Evolutionary conservation across 2,888 invertebrate genomes (phyloP).

Genomic region (Ommatoiulus sabulosus): DNA sequence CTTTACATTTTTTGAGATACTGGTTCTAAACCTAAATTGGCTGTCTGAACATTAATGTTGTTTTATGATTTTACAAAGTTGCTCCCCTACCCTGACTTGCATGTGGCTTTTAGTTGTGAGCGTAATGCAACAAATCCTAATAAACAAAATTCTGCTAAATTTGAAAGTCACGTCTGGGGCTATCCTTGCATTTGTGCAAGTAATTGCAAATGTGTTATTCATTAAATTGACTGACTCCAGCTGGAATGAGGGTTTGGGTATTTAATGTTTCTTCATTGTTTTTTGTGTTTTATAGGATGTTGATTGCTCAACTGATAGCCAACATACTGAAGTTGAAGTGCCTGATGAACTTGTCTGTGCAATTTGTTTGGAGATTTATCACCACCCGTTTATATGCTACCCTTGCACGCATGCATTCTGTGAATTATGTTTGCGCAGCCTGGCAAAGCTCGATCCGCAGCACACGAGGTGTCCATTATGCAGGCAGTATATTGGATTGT

Average conservation of each 20-base stretch:
- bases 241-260: neutral
- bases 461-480: constrained; percentile 61
- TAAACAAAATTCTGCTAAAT: too few relatives aligned
- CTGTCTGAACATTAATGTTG: too few relatives aligned
- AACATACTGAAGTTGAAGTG: constrained; percentile 19
- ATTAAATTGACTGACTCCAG: neutral
- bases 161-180: too few relatives aligned
- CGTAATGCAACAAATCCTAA: too few relatives aligned
- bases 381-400: constrained; percentile 59
- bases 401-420: constrained; percentile 61
- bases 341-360: constrained; percentile 60
- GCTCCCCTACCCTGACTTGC: too few relatives aligned
- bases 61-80: too few relatives aligned
- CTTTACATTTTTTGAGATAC: too few relatives aligned
- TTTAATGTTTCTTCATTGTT: neutral
- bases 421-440: constrained; percentile 61
- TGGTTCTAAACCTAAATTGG: too few relatives aligned
- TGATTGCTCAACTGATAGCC: neutral
- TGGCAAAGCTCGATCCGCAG: constrained; percentile 60
- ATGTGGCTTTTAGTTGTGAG: too few relatives aligned
- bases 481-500: constrained; percentile 59
- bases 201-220: neutral
- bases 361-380: constrained; percentile 61
- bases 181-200: too few relatives aligned
- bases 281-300: neutral